Evolutionary conservation across 2,888 invertebrate genomes (phyloP).

Genomic region (Pollenia griseotomentosa): DNA sequence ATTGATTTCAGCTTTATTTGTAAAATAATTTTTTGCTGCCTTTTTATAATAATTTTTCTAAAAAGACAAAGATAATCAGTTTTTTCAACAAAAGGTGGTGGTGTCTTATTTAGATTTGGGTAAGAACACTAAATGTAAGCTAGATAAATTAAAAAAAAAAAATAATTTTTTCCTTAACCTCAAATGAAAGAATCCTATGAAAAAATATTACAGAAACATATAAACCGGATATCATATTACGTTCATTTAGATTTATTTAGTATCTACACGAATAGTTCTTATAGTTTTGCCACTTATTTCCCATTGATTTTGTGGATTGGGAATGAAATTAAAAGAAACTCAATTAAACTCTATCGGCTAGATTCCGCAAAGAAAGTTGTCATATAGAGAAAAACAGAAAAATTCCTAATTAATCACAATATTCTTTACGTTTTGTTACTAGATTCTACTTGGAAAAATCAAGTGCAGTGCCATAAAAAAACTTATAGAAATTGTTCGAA

Average conservation of each 20-base stretch:
- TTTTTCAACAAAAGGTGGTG: conserved; percentile 42
- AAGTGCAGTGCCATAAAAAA: conserved; percentile 20
- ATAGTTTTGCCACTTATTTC: conserved; percentile 62
- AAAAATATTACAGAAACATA: conserved; percentile 28
- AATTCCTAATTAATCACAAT: conserved; percentile 48
- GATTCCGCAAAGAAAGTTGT: conserved; percentile 35
- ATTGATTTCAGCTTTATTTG: conserved; percentile 48
- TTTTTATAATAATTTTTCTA: background rate
- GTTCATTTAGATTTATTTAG: conserved; percentile 64
- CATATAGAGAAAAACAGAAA: background rate
- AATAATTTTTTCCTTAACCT: background rate
- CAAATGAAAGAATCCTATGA: background rate
- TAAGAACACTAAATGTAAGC: background rate
- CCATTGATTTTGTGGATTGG: conserved; percentile 46
- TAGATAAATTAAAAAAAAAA: background rate
- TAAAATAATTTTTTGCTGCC: background rate
- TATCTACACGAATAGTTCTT: conserved; percentile 38
- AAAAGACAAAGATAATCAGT: conserved; percentile 61
- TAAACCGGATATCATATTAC: conserved; percentile 72
- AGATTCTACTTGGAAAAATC: conserved; percentile 10
- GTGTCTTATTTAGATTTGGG: conserved; percentile 48
- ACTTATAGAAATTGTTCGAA: conserved; percentile 42
- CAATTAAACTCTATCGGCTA: conserved; percentile 11
- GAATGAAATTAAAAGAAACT: conserved; percentile 54
- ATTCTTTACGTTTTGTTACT: conserved; percentile 11